Evolutionary conservation across 2,797 vertebrate genomes (phyloP), one percentile per base, ranked within the genome.

Genomic region (Glyptemys insculpta): DNA sequence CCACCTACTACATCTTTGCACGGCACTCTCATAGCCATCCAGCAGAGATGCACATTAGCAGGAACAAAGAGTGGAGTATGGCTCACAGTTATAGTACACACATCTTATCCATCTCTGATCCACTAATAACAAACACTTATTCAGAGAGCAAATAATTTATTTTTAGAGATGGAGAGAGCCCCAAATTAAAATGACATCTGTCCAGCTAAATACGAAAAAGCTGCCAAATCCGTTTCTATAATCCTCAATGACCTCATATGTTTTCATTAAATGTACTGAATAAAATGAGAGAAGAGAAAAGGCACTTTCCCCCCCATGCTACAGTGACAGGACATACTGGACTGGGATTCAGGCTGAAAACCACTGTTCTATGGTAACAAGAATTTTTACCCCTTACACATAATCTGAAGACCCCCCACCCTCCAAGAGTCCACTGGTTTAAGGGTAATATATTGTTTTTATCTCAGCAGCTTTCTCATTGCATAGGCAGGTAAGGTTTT

Each of bases 211-310:
- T 85, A 96, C 53, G 72, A 94, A 96, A 96, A 96, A 88, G 53
- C 74, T 97, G 97, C 97, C 97, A 97, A 96, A 95, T 87, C 85
- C 62, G 50, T 96, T 94, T 96, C 92, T 94, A 86, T 90, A 93
- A 93, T 82, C 97, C 87, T 83, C 79, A 57, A 3, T 96, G 93
- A 98, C 84, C 93, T 98, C 97, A 97, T 90, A 92, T 85, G 88
- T 97, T 98, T 98, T 97, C 91, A 96, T 97, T 96, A 97, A 98
- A 91, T 85, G 81, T 90, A 96, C n/a, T 92, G 83, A 96, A 94
- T 91, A 92, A 97, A 97, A 97, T 65, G 79, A 97, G 81, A 92
- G 72, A 91, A 82, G 50, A 92, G 94, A 96, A 96, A 81, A 83
- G 88, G 76, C 86, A 81, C 95, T 93, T 93, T 94, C 92, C 95